phyloP scores from a whole-genome alignment of 2,888 invertebrate genomes.

The Dryococelus australis region DNA sequence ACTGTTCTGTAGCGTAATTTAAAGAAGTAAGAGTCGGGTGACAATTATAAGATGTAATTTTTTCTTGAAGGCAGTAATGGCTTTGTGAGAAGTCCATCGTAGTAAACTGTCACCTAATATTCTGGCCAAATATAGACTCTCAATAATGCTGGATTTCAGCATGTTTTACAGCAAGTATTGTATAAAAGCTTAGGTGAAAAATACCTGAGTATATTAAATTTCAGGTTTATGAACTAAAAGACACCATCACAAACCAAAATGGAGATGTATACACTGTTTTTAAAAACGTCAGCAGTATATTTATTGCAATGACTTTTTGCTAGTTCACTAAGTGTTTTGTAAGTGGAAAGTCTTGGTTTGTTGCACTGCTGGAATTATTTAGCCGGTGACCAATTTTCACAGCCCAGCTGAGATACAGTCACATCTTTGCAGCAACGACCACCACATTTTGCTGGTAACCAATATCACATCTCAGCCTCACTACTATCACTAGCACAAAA shows the following conservation, averaged over 20 bases:
- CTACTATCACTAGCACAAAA: slow-evolving; percentile 69
- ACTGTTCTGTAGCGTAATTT: neutral
- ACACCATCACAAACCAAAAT: neutral
- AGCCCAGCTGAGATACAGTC: neutral
- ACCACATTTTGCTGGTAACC: slow-evolving; percentile 9
- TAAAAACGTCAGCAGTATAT: neutral
- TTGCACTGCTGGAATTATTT: neutral
- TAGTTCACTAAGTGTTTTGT: neutral
- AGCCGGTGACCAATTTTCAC: neutral
- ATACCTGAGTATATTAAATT: neutral
- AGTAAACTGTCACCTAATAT: neutral
- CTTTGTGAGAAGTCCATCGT: neutral
- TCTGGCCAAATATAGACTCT: neutral
- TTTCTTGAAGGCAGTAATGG: neutral
- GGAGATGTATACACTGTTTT: neutral
- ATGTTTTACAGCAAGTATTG: neutral
- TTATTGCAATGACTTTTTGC: neutral
- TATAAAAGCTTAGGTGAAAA: slow-evolving; percentile 2
- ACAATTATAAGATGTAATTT: neutral
- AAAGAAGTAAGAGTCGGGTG: neutral
- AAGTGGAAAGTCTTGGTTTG: neutral
- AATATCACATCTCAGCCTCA: slow-evolving; percentile 27
- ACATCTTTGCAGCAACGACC: neutral
- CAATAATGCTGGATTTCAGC: neutral
- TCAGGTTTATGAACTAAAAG: neutral